These are phyloP conservation scores for Caiman crocodilus DNA, from an alignment of 2,797 vertebrate genomes.

Conservation along the genomic window DNA sequence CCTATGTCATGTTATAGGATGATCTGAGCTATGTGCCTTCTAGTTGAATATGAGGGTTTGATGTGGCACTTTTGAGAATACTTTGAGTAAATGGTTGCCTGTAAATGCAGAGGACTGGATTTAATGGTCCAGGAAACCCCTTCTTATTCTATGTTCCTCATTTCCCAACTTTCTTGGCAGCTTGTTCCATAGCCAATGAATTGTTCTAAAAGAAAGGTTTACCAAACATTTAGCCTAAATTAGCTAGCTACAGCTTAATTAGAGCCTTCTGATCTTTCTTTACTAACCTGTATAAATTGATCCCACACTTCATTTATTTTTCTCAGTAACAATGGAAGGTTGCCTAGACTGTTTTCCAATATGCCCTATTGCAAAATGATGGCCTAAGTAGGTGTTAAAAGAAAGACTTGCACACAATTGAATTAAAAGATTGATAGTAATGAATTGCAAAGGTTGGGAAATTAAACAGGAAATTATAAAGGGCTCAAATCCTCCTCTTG, in stretches of 20 bases:
- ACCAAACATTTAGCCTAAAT: not conserved
- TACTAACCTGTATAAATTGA: slow-evolving; percentile 3
- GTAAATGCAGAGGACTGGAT: no score
- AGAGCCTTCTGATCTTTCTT: slow-evolving; percentile 8
- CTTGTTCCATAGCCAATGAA: not conserved
- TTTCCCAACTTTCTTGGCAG: not conserved
- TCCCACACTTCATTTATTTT: slow-evolving; percentile 25
- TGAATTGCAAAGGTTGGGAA: not conserved
- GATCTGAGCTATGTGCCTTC: no score
- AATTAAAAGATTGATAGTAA: not conserved
- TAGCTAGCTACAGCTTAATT: not conserved
- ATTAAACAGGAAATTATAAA: slow-evolving; percentile 13
- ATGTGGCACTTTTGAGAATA: no score
- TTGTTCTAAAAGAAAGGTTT: not conserved
- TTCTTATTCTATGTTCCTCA: not conserved
- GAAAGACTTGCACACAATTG: slow-evolving; percentile 17
- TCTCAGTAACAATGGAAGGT: not conserved
- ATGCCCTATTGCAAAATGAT: not conserved
- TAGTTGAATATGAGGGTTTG: no score
- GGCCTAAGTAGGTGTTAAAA: slow-evolving; percentile 28
- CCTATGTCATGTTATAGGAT: no score
- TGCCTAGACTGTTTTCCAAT: slow-evolving; percentile 35
- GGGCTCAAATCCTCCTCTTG: slow-evolving; percentile 6
- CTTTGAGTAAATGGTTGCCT: no score
- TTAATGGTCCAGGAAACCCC: no score